phyloP scores from a whole-genome alignment of 2,113 vertebrate species.

The Nesogale talazaci region DNA sequence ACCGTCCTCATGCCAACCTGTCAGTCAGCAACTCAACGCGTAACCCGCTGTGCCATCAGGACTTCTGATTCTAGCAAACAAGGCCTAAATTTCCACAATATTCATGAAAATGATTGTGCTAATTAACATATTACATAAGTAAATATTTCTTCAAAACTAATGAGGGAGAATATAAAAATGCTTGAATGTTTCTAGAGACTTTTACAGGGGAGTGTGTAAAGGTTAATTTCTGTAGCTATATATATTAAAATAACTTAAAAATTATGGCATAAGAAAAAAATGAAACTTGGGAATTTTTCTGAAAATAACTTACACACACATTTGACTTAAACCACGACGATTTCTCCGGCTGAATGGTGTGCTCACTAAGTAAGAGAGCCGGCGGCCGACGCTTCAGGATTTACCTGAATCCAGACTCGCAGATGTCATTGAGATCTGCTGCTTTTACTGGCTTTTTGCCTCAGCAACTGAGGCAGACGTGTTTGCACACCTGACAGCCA shows the following conservation, averaged over 20 bases:
- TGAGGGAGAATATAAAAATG: conserved; percentile 22
- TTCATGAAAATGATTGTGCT: conserved; percentile 17
- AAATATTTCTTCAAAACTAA: background rate
- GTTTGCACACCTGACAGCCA: conserved; percentile 40
- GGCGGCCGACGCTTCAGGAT: background rate
- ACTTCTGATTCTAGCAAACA: too few relatives aligned
- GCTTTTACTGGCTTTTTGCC: background rate
- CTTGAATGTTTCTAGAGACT: background rate
- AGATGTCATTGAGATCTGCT: background rate
- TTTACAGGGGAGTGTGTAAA: background rate
- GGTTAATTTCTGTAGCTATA: conserved; percentile 23
- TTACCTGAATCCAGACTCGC: background rate
- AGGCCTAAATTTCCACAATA: conserved; percentile 3
- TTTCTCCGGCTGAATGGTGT: conserved; percentile 15
- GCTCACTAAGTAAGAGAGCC: background rate
- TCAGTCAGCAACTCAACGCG: too few relatives aligned
- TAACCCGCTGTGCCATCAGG: too few relatives aligned
- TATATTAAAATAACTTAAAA: conserved; percentile 16
- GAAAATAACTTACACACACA: background rate
- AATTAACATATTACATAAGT: background rate
- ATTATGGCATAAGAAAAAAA: background rate
- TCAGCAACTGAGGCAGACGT: background rate
- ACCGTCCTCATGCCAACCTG: too few relatives aligned
- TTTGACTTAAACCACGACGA: background rate
- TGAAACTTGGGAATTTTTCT: background rate